phyloP scores from a whole-genome alignment of 2,888 invertebrate species.

The Balanococcus diminutus region DNA sequence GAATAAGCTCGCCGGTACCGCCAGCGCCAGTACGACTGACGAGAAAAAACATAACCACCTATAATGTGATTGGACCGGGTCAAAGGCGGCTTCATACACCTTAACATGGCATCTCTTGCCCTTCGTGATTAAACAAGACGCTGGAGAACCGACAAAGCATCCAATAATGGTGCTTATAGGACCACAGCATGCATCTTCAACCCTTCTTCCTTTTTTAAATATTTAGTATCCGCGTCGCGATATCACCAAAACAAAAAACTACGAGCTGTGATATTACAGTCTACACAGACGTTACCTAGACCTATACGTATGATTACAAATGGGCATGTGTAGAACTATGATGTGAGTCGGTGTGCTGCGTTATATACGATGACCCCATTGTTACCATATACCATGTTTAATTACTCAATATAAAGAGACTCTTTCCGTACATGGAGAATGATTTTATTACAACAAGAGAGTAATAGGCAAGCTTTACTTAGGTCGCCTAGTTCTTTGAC shows the following conservation, averaged over 20 bases:
- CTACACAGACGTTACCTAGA: too few species aligned
- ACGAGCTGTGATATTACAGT: too few species aligned
- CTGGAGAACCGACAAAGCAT: conserved; percentile 11
- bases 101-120: not conserved
- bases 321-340: not conserved
- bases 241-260: too few species aligned
- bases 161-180: not conserved
- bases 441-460: conserved; percentile 15
- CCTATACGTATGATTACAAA: too few species aligned
- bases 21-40: not conserved
- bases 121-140: conserved; percentile 16
- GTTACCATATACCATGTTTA: conserved; percentile 17
- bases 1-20: conserved; percentile 16
- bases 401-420: conserved; percentile 13
- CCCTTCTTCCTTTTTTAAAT: not conserved
- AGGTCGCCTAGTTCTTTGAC: conserved; percentile 5
- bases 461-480: not conserved
- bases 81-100: not conserved
- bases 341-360: not conserved
- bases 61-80: not conserved
- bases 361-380: conserved; percentile 24
- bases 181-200: not conserved
- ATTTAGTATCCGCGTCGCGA: too few species aligned
- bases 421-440: conserved; percentile 15
- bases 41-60: not conserved